phyloP scores from a whole-genome alignment of 2,888 invertebrate genomes.

The Litoditis marina region DNA sequence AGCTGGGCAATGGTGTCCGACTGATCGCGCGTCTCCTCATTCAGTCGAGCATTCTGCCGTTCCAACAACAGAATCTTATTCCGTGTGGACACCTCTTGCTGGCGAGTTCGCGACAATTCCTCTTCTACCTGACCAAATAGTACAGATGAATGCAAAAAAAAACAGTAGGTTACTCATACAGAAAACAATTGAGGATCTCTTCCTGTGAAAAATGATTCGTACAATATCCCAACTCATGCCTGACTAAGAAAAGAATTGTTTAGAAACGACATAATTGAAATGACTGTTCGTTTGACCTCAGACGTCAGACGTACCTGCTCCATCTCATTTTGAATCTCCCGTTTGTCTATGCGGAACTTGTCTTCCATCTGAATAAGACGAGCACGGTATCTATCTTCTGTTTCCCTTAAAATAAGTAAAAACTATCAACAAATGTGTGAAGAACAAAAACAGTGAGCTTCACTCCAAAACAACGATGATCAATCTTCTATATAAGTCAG shows the following conservation, averaged over 20 bases:
- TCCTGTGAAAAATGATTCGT: too few species aligned
- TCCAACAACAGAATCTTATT: constrained; percentile 43
- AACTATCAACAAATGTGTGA: too few species aligned
- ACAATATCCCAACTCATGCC: too few species aligned
- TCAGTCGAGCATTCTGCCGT: constrained; percentile 41
- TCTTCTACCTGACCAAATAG: constrained; percentile 28
- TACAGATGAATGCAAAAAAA: neutral
- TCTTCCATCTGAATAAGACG: constrained; percentile 42
- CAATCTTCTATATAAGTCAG: too few species aligned
- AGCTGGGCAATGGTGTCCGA: constrained; percentile 32
- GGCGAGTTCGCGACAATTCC: constrained; percentile 40
- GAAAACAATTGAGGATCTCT: too few species aligned
- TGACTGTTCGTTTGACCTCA: too few species aligned
- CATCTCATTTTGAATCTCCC: constrained; percentile 43
- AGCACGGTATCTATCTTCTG: constrained; percentile 42
- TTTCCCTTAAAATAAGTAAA: constrained; percentile 42
- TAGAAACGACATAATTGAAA: too few species aligned
- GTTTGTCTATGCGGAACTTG: constrained; percentile 37
- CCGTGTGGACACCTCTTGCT: constrained; percentile 37
- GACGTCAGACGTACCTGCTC: constrained; percentile 24
- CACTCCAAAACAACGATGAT: too few species aligned
- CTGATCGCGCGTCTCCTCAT: constrained; percentile 37
- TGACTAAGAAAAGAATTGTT: too few species aligned
- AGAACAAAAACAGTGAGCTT: too few species aligned
- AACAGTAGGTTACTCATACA: too few species aligned